Base-by-base conservation (phyloP, 1,140 invertebrate species). In the Maniola jurtina region DNA sequence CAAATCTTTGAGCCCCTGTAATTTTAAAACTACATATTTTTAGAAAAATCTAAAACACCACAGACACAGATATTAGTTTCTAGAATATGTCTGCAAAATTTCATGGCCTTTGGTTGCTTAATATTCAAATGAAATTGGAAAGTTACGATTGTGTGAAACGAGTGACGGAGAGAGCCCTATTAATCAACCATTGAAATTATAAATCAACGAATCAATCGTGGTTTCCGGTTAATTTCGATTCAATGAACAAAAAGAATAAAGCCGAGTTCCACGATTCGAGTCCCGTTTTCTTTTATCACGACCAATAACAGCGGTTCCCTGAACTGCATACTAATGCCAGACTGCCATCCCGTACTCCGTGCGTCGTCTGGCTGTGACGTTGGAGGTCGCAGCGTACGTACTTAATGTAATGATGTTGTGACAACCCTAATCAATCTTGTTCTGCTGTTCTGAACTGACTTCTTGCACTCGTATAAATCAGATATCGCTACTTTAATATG, bases 251-350 rank as follows among this genome's bases (percentile, higher is more conserved):
- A 70, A 57, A 33, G 62, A 55, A 54, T 57, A 6, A 52, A 7
- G 16, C 48, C 25, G 16, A 25, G 54, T 48, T 35, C 52, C 42
- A 64, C 62, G 63, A 48, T 65, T 55, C 55, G 36, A 48, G 59
- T 61, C 64, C 64, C 61, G 67, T 70, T 72, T 72, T 70, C 68
- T 64, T 64, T 72, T 59, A 66, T 66, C 63, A 62, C 67, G 64
- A 63, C 67, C 64, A 69, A 72, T 66, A 68, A 72, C 66, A 66
- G 47, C 36, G 36, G 1, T 47, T 54, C 34, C 57, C 56, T 62
- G 25, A 11, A 16, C 42, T 64, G 71, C 63, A 70, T 72, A 68
- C 66, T 72, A 72, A 72, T 72, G 45, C 9, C 7, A 11, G 38
- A 54, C 40, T 68, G 62, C 54, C 65, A 72, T 72, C 64, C 70